These are phyloP conservation scores for Mormyrus hasselquistii DNA, from an alignment of 2,797 vertebrate species.

Conservation along the genomic window DNA sequence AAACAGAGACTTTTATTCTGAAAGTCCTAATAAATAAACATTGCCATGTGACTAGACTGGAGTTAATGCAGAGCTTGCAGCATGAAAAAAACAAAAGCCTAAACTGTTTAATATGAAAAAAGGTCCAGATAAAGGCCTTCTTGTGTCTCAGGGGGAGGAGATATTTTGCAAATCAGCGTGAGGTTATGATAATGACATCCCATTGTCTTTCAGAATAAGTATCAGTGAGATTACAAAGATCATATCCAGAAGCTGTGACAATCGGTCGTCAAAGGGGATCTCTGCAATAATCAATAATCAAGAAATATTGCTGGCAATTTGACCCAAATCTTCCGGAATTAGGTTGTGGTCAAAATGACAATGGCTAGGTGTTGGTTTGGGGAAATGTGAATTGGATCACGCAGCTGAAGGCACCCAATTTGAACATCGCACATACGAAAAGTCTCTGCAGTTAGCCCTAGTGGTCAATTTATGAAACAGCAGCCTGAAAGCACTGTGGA, in stretches of 20 bases:
- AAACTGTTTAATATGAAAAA: neutral
- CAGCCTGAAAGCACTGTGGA: neutral
- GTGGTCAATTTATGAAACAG: neutral
- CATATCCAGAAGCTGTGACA: neutral
- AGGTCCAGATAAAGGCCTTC: neutral
- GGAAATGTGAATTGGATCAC: neutral
- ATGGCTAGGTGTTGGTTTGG: neutral
- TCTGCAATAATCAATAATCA: neutral
- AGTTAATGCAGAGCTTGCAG: neutral
- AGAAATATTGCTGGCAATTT: neutral
- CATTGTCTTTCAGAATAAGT: neutral
- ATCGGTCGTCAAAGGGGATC: neutral
- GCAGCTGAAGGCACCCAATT: neutral
- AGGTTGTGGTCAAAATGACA: neutral
- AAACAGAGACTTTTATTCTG: neutral
- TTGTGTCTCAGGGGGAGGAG: constrained; percentile 24
- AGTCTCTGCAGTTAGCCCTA: neutral
- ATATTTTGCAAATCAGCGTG: constrained; percentile 29
- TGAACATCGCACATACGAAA: neutral
- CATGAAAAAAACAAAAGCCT: neutral
- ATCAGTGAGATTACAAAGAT: neutral
- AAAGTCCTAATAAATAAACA: neutral
- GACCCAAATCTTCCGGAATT: neutral
- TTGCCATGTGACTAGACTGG: neutral
- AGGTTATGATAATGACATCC: constrained; percentile 22